Evolutionary conservation across 2,888 invertebrate species (phyloP), one percentile per base, ranked within the genome.

Genomic region (Cephonodes hylas): DNA sequence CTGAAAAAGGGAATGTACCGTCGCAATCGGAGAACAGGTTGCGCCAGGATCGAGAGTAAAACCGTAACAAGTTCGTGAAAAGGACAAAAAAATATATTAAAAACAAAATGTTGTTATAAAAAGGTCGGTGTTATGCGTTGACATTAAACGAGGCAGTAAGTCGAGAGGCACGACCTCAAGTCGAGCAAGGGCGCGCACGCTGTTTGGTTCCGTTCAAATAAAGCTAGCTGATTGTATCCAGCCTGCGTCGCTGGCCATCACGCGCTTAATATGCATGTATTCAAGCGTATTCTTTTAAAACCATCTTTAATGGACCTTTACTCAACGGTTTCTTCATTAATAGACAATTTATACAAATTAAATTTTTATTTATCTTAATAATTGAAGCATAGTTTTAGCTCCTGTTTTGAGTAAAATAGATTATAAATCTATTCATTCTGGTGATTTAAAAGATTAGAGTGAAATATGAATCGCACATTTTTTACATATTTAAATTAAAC

Each of bases 141-240:
- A 85, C 85, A 84, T 85, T 87, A 84, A 81, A 65, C 76, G 68
- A 81, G 74, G 70, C 77, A 70, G 68, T 62, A 69, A 84, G 80
- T 74, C 69, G 86, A 86, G 84, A 84, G 87, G 84, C 63, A 73
- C 73, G 84, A 77, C 83, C 86, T 86, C 76, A 82, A 80, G 71
- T 74, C 79, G 76, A 71, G 75, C 88, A 88, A 87, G 87, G 86
- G 85, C 86, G 77, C 70, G 64, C 68, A 66, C 73, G 66, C 61
- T 18, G 53, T 57, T 60, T 61, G 58, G 57, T 44, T 61, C 60
- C 63, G 60, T 61, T 69, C 66, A 67, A 70, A 77, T 77, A 77
- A 76, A 75, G 72, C 72, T 63, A 23, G 42, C 38, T 53, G 48
- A 60, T 48, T 64, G 60, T 60, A 60, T 23, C 42, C 48, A 48